Conservation (phyloP, 2,888 invertebrate genomes). For the Agrilus biguttatus region DNA sequence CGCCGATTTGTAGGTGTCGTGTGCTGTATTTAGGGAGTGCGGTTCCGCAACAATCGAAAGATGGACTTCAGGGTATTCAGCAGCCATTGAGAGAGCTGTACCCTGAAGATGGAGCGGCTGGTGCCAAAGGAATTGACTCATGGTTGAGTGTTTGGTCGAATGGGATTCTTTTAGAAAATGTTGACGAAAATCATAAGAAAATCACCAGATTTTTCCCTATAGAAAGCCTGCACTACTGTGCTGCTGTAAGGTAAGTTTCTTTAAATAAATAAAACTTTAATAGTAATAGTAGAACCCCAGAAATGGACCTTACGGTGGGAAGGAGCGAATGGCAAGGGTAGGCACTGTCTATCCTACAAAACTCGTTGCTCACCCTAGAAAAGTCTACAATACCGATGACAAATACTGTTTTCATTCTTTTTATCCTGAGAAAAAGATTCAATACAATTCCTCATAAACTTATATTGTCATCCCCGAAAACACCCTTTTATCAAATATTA, state of each 20-base stretch:
- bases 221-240: constrained; percentile 88
- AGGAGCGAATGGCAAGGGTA: too few relatives aligned
- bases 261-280: too few relatives aligned
- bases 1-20: constrained; percentile 91
- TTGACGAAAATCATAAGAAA: constrained; percentile 87
- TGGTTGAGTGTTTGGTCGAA: constrained; percentile 97
- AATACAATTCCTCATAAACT: too few relatives aligned
- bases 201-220: constrained; percentile 94
- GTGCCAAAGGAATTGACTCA: constrained; percentile 83
- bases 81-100: constrained; percentile 92
- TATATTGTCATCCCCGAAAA: too few relatives aligned
- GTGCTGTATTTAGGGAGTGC: constrained; percentile 93
- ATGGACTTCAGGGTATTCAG: constrained; percentile 93
- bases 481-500: too few relatives aligned
- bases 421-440: too few relatives aligned
- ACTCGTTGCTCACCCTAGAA: too few relatives aligned
- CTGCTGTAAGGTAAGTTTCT: constrained; percentile 78
- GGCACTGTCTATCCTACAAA: too few relatives aligned
- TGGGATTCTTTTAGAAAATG: constrained; percentile 87
- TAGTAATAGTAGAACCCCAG: too few relatives aligned
- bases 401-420: too few relatives aligned
- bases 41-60: constrained; percentile 94
- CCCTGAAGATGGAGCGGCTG: constrained; percentile 82
- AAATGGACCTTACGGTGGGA: too few relatives aligned
- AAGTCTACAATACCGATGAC: too few relatives aligned